phyloP scores from a whole-genome alignment of 2,888 invertebrate species.

The Amblyjoppa fuscipennis region DNA sequence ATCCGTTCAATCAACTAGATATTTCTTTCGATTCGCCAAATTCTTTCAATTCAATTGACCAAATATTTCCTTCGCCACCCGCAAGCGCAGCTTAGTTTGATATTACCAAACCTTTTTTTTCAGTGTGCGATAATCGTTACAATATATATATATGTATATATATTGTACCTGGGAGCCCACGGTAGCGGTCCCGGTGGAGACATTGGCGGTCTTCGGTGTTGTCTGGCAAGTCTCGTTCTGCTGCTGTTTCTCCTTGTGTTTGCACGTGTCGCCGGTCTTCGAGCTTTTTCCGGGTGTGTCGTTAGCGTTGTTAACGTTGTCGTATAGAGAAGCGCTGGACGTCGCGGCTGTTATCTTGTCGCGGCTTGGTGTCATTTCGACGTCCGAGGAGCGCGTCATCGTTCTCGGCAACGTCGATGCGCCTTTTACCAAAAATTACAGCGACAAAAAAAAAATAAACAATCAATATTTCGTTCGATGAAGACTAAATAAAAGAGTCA shows the following conservation, averaged over 20 bases:
- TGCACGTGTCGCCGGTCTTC: conserved; percentile 79
- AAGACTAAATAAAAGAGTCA: not conserved
- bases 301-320: conserved; percentile 89
- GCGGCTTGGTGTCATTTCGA: conserved; percentile 86
- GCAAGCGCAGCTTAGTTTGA: no score
- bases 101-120: no score
- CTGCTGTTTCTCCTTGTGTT: conserved; percentile 85
- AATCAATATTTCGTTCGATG: not conserved
- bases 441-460: not conserved
- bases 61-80: no score
- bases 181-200: conserved; percentile 82
- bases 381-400: conserved; percentile 89
- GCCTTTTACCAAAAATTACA: conserved; percentile 86
- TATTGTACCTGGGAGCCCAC: conserved; percentile 87
- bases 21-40: no score
- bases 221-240: conserved; percentile 84
- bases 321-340: conserved; percentile 95
- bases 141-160: not conserved
- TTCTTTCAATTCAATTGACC: no score
- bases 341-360: conserved; percentile 94
- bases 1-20: no score
- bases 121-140: no score
- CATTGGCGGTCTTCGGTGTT: conserved; percentile 82
- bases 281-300: conserved; percentile 77
- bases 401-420: conserved; percentile 94